A percentile compares a stretch with the other conserved stretches of the same genome.
phyloP scores from a whole-genome alignment of 2,797 vertebrate genomes.

The Paedocypris micromegethes region DNA sequence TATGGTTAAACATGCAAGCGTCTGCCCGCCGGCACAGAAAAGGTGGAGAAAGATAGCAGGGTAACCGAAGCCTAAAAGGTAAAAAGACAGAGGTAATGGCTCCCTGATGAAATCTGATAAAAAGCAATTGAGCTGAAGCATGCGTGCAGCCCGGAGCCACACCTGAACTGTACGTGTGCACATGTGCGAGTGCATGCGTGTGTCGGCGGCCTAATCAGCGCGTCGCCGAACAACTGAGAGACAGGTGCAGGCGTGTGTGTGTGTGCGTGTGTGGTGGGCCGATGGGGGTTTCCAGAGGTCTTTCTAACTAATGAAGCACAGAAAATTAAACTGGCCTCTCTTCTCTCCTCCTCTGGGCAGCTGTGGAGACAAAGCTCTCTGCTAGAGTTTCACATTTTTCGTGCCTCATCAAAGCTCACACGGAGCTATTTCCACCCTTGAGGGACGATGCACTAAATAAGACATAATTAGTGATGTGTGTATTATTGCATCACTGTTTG shows the following conservation, averaged over 20 bases:
- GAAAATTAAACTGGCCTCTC: constrained; percentile 49
- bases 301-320: constrained; percentile 50
- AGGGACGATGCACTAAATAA: constrained; percentile 48
- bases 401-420: constrained; percentile 45
- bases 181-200: constrained; percentile 39
- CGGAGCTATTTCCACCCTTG: constrained; percentile 39
- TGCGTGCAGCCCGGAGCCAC: constrained; percentile 44
- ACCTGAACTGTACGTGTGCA: constrained; percentile 46
- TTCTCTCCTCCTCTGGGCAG: constrained; percentile 35
- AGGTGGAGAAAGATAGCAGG: constrained; percentile 34
- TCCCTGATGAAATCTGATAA: constrained; percentile 52
- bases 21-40: constrained; percentile 36
- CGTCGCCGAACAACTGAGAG: constrained; percentile 34
- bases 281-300: constrained; percentile 45
- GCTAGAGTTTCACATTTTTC: constrained; percentile 50
- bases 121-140: constrained; percentile 50
- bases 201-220: constrained; percentile 41
- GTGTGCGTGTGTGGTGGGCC: constrained; percentile 21
- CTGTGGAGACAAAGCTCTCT: constrained; percentile 46
- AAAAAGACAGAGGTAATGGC: constrained; percentile 44
- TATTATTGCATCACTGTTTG: not conserved
- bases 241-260: constrained; percentile 35
- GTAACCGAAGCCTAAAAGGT: constrained; percentile 41
- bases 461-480: constrained; percentile 56
- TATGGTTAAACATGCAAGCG: constrained; percentile 51